Base-by-base conservation (phyloP, 2,888 invertebrate genomes). In the Hylaea fasciaria region DNA sequence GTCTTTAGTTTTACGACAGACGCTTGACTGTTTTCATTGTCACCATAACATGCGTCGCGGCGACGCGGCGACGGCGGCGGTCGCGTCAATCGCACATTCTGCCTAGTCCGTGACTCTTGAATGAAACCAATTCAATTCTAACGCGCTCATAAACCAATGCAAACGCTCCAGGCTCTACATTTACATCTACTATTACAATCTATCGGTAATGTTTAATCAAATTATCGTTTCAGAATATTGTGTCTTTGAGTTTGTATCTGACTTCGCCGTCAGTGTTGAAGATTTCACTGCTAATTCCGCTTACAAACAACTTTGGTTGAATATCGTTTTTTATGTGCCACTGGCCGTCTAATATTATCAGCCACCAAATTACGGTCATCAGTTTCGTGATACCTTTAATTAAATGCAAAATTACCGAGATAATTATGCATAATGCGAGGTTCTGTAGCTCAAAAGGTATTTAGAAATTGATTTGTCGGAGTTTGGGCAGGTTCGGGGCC, bases 1-100 rank as follows among this genome's bases (percentile, higher is more conserved):
- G 80, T 83, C 78, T 84, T 78, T 83, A 84, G 83, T 87, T 87
- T 87, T 89, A 87, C 87, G 88, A 85, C 81, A 86, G 85, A 87
- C 86, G 82, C 84, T 86, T 87, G 82, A 81, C 85, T 85, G 81
- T 82, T 82, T 85, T 83, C 82, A 86, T 86, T 86, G 88, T 88
- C 82, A 83, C 82, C 83, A 84, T 86, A 76, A 80, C 81, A 79
- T 82, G 76, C 75, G 71, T 69, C 69, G 72, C 72, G 77, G 78
- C 7, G 28, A 7, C 28, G 28, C 4, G 4, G 28, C 3, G 28
- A 7, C 28, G 32, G 9, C 9, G 32, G 32, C 80, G 73, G 79
- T 74, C 76, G 70, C 64, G 62, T 69, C 72, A 62, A 76, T 70
- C 70, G 55, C 45, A 72, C 70, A 72, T 72, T 75, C 67, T 76